Conservation (phyloP, 2,113 vertebrate species). For the Pelvicachromis taeniatus region DNA sequence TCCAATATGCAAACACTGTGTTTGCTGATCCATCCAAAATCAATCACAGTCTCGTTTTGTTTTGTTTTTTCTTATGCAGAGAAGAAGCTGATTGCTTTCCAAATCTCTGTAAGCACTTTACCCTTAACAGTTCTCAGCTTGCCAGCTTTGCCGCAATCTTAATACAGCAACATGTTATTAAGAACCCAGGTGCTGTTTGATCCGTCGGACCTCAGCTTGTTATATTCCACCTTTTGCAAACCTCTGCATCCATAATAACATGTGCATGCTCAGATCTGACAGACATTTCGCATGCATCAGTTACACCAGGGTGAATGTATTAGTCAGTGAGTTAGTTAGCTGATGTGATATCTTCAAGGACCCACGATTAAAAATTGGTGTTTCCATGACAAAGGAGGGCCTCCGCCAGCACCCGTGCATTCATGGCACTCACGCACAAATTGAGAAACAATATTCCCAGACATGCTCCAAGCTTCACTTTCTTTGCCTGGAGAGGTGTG, state of each 20-base stretch:
- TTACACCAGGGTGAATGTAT: conserved; percentile 4
- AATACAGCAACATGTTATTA: background rate
- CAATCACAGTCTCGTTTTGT: background rate
- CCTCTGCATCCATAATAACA: background rate
- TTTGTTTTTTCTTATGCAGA: background rate
- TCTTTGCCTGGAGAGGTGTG: conserved; percentile 28
- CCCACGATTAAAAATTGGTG: conserved; percentile 63
- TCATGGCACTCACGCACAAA: conserved; percentile 56
- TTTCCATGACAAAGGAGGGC: conserved; percentile 72
- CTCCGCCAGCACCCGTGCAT: conserved; percentile 42
- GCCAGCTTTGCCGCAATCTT: background rate
- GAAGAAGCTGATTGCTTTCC: background rate
- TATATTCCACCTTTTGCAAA: background rate
- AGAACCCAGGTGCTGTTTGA: conserved; percentile 1
- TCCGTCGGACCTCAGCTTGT: background rate
- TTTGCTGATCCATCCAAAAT: background rate
- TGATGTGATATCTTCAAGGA: conserved; percentile 42
- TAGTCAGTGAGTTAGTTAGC: conserved; percentile 40
- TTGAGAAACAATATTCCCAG: conserved; percentile 66
- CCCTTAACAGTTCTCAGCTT: background rate
- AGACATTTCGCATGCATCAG: background rate
- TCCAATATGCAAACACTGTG: background rate
- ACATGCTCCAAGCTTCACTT: conserved; percentile 58
- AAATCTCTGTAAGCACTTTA: background rate
- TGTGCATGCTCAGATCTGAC: background rate